Base-by-base conservation (phyloP, 2,113 vertebrate species). In the Synchiropus splendidus region DNA sequence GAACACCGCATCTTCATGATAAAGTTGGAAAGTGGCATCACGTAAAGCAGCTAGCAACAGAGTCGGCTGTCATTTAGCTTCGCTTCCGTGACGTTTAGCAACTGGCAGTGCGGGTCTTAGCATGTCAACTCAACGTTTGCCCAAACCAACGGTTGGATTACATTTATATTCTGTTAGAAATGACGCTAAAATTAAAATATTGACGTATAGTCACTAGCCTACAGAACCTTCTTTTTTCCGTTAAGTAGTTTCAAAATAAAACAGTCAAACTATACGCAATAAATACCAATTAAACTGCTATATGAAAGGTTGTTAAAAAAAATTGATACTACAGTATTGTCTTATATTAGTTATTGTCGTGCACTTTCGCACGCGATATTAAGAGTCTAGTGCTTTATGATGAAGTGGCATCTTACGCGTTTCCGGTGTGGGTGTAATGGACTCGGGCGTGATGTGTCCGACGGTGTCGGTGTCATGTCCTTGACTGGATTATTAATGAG, bases 401-500 rank as follows among this genome's bases (percentile, higher is more conserved):
- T 61, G 67, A 61, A 58, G 38, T 2, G 0, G 0, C 1, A 0
- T 5, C 1, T 0, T 2, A 1, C 2, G 0, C 12, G 13, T 0
- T 70, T 75, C 72, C 64, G 57, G 40, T 51, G 2, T 36, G 2
- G 6, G 10, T 12, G 1, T 0, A 0, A 16, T 0, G 9, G 27
- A 1, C 39, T 64, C 58, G 41, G 40, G 1, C 31, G 14, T 13
- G 5, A 39, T 38, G 42, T 38, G 13, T 1, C 18, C 39, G 13
- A 18, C 39, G 16, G 63, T 63, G 60, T 77, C 49, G 51, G 49
- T 72, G 60, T 70, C 69, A 51, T 53, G 81, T 75, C 81, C 78
- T 81, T 79, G 66, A 67, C 70, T 75, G 58, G 34, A 62, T 83
- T 77, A 83, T 85, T 82, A 44, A 83, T 80, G 83, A 82, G 65